Evolutionary conservation across 2,888 invertebrate species (phyloP).

Genomic region (Chirona hameri): DNA sequence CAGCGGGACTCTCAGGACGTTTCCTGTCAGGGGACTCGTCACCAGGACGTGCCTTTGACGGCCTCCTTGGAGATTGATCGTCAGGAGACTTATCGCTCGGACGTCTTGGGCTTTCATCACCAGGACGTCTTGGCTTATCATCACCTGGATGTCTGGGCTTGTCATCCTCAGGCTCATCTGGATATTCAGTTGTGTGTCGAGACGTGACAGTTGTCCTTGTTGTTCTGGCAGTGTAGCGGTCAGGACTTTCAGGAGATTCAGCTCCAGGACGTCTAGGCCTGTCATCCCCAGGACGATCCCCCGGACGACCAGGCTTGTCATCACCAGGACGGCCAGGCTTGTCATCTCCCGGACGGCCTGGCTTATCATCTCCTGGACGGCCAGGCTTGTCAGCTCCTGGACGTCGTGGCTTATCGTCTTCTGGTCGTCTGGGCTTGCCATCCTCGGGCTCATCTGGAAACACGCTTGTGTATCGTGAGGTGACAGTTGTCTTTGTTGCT

Average conservation of each 20-base stretch:
- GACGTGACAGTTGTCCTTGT: background rate
- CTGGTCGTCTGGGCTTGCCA: too few species aligned
- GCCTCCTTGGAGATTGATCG: background rate
- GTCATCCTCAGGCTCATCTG: background rate
- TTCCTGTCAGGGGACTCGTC: background rate
- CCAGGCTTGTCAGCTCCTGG: background rate
- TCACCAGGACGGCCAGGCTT: background rate
- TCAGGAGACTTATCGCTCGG: background rate
- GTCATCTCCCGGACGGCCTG: background rate
- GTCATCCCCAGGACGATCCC: background rate
- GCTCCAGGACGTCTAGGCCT: background rate
- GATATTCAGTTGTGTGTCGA: background rate
- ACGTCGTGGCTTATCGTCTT: background rate
- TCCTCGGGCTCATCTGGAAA: too few species aligned
- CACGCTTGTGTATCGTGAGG: too few species aligned
- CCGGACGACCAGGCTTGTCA: background rate
- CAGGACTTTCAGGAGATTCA: background rate
- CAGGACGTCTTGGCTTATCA: background rate
- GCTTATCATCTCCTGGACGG: background rate
- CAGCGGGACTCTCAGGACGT: background rate
- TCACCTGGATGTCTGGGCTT: background rate
- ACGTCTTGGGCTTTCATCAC: background rate
- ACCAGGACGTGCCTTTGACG: background rate
- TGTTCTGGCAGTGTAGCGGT: background rate
- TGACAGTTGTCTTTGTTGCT: background rate